These are phyloP conservation scores for Prietella phreatophila DNA, from an alignment of 2,113 vertebrate genomes.

Conservation along the genomic window DNA sequence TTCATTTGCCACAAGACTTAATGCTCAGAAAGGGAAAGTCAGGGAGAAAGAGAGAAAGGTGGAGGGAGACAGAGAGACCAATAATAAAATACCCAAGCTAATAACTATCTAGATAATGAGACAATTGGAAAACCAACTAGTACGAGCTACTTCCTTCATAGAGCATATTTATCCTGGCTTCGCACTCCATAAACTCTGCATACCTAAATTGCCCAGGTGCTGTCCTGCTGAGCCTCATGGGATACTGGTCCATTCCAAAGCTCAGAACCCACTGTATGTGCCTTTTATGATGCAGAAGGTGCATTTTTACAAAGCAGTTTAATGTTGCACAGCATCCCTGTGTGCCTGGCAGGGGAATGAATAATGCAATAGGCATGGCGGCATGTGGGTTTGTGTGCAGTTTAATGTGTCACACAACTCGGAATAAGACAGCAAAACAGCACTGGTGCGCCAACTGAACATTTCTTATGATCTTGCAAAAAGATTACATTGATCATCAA, in stretches of 20 bases:
- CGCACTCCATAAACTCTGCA: slow-evolving; percentile 31
- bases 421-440: slow-evolving; percentile 57
- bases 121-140: slow-evolving; percentile 53
- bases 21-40: not conserved
- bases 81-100: slow-evolving; percentile 55
- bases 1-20: not conserved
- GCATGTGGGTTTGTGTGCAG: slow-evolving; percentile 29
- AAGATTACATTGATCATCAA: not conserved
- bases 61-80: not conserved
- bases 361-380: slow-evolving; percentile 59
- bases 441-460: slow-evolving; percentile 19
- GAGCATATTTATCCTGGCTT: slow-evolving; percentile 46
- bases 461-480: not conserved
- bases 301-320: slow-evolving; percentile 48
- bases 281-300: slow-evolving; percentile 34
- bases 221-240: not conserved
- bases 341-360: slow-evolving; percentile 59
- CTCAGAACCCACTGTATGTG: slow-evolving; percentile 16
- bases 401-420: slow-evolving; percentile 47
- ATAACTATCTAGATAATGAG: slow-evolving; percentile 75
- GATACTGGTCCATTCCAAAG: not conserved
- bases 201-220: slow-evolving; percentile 37
- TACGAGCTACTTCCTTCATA: slow-evolving; percentile 46
- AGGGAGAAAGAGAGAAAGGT: not conserved
- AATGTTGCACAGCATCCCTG: slow-evolving; percentile 63